Percentiles rank a stretch among this genome's conserved stretches.
Conservation (phyloP, 2,797 vertebrate genomes). For the Tolypeutes matacus region DNA sequence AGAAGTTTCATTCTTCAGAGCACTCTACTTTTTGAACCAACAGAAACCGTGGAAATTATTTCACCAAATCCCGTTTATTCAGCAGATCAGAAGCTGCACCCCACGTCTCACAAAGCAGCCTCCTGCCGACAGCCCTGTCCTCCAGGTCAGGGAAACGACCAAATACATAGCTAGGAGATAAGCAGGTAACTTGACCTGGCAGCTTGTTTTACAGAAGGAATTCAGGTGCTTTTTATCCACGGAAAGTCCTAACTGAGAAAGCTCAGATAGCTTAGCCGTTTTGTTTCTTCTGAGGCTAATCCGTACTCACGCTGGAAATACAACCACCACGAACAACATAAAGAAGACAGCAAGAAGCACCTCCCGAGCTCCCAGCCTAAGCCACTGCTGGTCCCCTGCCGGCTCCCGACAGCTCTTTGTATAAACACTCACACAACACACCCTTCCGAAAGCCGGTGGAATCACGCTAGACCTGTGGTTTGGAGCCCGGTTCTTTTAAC, state of each 20-base stretch:
- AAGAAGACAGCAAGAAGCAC: not conserved
- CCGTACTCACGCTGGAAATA: not conserved
- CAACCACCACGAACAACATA: not conserved
- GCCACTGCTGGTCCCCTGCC: not conserved
- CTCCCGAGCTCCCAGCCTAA: not conserved
- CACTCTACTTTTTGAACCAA: not conserved
- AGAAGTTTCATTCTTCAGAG: rapidly evolving
- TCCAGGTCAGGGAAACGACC: not conserved
- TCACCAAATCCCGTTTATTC: rapidly evolving
- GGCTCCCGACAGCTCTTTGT: not conserved
- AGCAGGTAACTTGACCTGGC: too few relatives aligned
- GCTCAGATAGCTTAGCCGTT: not conserved
- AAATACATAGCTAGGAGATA: not conserved
- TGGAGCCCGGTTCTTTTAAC: not conserved
- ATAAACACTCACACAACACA: not conserved
- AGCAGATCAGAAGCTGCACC: not conserved
- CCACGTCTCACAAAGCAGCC: not conserved
- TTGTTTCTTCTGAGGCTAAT: not conserved
- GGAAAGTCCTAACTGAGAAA: not conserved
- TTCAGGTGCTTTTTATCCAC: rapidly evolving
- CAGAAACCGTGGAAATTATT: rapidly evolving
- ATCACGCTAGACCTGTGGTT: not conserved
- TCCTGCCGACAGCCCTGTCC: rapidly evolving
- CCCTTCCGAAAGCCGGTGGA: not conserved
- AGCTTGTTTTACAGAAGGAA: not conserved